Evolutionary conservation across 2,797 vertebrate species (phyloP).

Genomic region (Denticeps clupeoides): DNA sequence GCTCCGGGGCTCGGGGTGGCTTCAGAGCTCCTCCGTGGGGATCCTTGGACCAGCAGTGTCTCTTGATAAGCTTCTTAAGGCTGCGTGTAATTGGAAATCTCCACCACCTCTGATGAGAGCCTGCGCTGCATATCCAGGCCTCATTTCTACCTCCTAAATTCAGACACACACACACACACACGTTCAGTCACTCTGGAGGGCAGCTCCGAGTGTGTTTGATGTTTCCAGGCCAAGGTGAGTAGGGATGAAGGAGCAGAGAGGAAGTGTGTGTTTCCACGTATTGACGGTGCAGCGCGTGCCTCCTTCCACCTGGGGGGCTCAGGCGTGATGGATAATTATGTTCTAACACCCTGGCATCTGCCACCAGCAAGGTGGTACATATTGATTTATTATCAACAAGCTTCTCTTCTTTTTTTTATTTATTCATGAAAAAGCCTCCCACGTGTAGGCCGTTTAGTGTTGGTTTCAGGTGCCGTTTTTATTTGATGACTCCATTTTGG

Average conservation of each 20-base stretch:
- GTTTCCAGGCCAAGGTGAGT: constrained; percentile 32
- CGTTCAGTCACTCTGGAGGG: neutral
- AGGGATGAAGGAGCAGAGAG: neutral
- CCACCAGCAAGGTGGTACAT: too few relatives aligned
- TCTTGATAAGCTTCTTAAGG: constrained; percentile 4
- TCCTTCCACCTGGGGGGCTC: too few relatives aligned
- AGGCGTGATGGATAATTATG: neutral
- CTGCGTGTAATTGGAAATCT: constrained; percentile 24
- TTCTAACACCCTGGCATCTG: too few relatives aligned
- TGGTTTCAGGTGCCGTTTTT: too few relatives aligned
- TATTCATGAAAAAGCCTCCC: too few relatives aligned
- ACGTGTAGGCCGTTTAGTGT: too few relatives aligned
- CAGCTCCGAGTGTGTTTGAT: constrained; percentile 2
- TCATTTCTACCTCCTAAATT: neutral
- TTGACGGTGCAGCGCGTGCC: too few relatives aligned
- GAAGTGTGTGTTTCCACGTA: constrained; percentile 18
- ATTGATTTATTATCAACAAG: too few relatives aligned
- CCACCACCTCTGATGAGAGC: constrained; percentile 3
- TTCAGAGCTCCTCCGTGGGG: neutral
- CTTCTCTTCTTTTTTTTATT: too few relatives aligned
- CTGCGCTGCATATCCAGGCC: neutral
- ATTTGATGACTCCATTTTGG: too few relatives aligned
- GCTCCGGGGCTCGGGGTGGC: too few relatives aligned
- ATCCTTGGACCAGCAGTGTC: neutral
- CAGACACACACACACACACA: neutral